phyloP scores from a whole-genome alignment of 30 jellyfish, hydroid and myxozoan species.

The Aurelia coerulea region DNA sequence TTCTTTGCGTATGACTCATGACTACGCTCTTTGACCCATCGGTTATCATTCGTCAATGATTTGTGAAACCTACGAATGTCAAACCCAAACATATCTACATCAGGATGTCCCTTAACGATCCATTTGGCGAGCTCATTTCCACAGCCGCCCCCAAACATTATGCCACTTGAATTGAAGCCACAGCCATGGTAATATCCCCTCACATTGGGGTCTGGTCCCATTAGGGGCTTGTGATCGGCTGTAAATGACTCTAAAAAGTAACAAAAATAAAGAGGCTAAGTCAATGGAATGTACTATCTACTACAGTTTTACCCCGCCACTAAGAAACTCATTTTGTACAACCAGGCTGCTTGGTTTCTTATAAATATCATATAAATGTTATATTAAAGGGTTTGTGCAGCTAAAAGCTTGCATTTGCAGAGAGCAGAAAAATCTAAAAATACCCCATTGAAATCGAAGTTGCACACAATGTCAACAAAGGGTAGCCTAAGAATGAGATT shows the following conservation, averaged over 20 bases:
- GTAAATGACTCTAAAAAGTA: conserved; percentile 84
- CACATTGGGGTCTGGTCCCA: conserved; percentile 95
- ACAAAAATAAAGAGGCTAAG: neutral
- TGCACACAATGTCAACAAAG: too few relatives aligned
- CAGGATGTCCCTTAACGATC: conserved; percentile 96
- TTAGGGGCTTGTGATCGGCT: conserved; percentile 97
- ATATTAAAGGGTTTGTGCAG: too few relatives aligned
- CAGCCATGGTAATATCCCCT: conserved; percentile 93
- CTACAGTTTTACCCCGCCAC: too few relatives aligned
- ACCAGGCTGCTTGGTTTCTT: too few relatives aligned
- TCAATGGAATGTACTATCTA: too few relatives aligned
- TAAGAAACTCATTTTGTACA: too few relatives aligned
- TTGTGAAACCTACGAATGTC: conserved; percentile 94
- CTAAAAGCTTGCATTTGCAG: too few relatives aligned
- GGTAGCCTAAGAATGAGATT: too few relatives aligned
- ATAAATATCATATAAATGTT: too few relatives aligned
- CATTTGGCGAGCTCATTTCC: conserved; percentile 97
- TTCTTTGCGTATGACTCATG: conserved; percentile 98
- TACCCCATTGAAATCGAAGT: too few relatives aligned
- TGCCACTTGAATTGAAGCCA: conserved; percentile 97
- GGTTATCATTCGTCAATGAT: conserved; percentile 69
- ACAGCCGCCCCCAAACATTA: conserved; percentile 97
- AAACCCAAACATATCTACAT: conserved; percentile 88
- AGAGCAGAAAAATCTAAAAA: too few relatives aligned
- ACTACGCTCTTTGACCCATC: conserved; percentile 92